Percentiles rank a stretch among this genome's conserved stretches.
These are phyloP conservation scores for Psammodynastes pulverulentus DNA, from an alignment of 2,113 vertebrate species.

Conservation along the genomic window DNA sequence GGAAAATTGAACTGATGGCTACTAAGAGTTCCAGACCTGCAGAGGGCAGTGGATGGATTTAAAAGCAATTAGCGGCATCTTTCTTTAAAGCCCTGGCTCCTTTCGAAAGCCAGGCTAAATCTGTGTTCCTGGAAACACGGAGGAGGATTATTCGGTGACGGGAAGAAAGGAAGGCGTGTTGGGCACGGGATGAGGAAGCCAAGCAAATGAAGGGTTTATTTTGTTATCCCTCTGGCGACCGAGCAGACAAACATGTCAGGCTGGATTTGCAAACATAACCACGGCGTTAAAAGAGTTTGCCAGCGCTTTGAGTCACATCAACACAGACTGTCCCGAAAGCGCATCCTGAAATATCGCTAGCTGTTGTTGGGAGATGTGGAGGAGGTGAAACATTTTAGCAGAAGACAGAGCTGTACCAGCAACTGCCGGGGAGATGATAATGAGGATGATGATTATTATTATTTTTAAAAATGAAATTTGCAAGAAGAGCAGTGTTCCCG, in stretches of 20 bases:
- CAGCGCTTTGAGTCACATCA: conserved; percentile 23
- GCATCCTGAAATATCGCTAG: neutral
- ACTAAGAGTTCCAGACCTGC: neutral
- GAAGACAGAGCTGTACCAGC: neutral
- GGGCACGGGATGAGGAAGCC: neutral
- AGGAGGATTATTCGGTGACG: neutral
- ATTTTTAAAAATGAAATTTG: neutral
- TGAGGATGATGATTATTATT: too few relatives aligned
- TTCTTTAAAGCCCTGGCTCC: neutral
- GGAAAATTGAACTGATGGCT: neutral
- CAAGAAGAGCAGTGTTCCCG: neutral
- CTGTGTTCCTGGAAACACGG: neutral
- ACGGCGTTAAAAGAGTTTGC: neutral
- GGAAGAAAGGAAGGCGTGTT: neutral
- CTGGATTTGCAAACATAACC: conserved; percentile 11
- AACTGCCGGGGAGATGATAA: neutral
- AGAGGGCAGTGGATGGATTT: neutral
- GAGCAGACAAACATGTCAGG: neutral
- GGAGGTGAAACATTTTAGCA: neutral
- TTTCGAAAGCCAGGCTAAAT: neutral
- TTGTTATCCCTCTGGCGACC: neutral
- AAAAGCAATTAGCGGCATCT: neutral
- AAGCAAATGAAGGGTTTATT: neutral
- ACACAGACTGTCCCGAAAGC: neutral
- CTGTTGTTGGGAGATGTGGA: neutral